Evolutionary conservation across 2,888 invertebrate genomes (phyloP).

Genomic region (Melanargia galathea): DNA sequence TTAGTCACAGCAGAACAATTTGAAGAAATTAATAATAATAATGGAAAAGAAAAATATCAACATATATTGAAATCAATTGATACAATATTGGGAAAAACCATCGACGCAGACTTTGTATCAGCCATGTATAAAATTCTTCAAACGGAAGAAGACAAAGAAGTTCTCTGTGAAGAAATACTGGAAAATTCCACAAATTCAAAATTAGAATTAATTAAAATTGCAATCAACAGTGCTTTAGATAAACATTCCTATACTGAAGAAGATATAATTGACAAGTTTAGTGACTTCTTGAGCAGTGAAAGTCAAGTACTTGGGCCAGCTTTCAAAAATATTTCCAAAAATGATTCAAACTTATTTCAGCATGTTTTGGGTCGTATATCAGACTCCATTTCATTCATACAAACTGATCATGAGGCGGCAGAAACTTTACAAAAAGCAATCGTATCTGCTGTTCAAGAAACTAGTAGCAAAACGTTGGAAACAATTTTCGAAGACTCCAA

Average conservation of each 20-base stretch:
- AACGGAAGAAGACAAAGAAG: slow-evolving; percentile 76
- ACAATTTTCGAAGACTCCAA: slow-evolving; percentile 77
- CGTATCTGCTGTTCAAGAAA: slow-evolving; percentile 84
- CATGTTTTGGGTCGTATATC: slow-evolving; percentile 84
- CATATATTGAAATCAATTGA: slow-evolving; percentile 78
- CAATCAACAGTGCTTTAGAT: slow-evolving; percentile 69
- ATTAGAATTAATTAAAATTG: slow-evolving; percentile 84
- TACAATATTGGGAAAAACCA: slow-evolving; percentile 74
- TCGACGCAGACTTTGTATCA: slow-evolving; percentile 73
- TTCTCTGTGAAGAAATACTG: slow-evolving; percentile 74
- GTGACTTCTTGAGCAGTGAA: slow-evolving; percentile 84
- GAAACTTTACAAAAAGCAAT: slow-evolving; percentile 86
- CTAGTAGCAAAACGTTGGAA: slow-evolving; percentile 82
- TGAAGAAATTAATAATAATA: slow-evolving; percentile 76
- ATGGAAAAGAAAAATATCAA: slow-evolving; percentile 76
- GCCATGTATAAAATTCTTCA: slow-evolving; percentile 77
- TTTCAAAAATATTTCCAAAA: slow-evolving; percentile 85
- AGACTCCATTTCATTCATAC: slow-evolving; percentile 81
- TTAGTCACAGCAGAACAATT: slow-evolving; percentile 78
- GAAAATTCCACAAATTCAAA: slow-evolving; percentile 82
- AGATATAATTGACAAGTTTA: slow-evolving; percentile 84
- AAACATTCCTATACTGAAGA: slow-evolving; percentile 79
- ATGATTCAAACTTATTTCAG: slow-evolving; percentile 82
- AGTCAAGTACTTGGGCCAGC: slow-evolving; percentile 83
- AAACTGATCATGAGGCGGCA: slow-evolving; percentile 84